Evolutionary conservation across 2,113 vertebrate genomes (phyloP), one percentile per base, ranked within the genome.

Genomic region (Caloenas nicobarica): DNA sequence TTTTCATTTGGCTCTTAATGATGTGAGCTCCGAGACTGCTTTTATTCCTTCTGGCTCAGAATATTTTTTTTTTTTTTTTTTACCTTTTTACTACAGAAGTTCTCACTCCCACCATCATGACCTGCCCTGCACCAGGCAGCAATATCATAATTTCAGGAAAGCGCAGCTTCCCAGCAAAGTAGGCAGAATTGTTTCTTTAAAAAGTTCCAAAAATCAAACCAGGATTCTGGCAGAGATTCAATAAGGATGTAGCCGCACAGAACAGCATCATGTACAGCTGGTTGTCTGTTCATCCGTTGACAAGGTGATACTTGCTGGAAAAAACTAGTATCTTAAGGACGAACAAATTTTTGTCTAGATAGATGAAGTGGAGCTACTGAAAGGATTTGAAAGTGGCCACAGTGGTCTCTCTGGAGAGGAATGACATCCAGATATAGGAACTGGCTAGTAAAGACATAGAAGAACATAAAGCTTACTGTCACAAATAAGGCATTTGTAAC

Each of bases 1-100:
- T 88, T 95, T 93, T 88, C 26, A 82, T 64, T 82, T 92, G 62
- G 11, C n/a, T 86, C 42, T 57, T 72, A 60, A 54, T 61, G 25
- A 24, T 64, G 33, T 9, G 51, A 92, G 68, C 68, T 76, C 26
- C 48, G 57, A 57, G 33, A 15, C 24, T 86, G 42, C 66, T 95
- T 90, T 71, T 69, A 23, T 68, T 76, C 29, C 17, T 89, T 60
- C 40, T 79, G 34, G 38, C 58, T 86, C 21, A 64, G 38, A 92
- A 36, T 10, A 54, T 6, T 19, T 42, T 77, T 3, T 88, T 71
- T 80, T 46, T 28, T 79, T 86, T 42, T 76, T 3, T 88, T 74
- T 80, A 72, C 68, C 15, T 10, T 12, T 57, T 87, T 73, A 21
- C 8, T 73, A 8, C 9, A 8, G 25, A 68, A 44, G 57, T 56